Evolutionary conservation across 2,888 invertebrate species (phyloP), one percentile per base, ranked within the genome.

Genomic region (Platyscelio sp.): DNA sequence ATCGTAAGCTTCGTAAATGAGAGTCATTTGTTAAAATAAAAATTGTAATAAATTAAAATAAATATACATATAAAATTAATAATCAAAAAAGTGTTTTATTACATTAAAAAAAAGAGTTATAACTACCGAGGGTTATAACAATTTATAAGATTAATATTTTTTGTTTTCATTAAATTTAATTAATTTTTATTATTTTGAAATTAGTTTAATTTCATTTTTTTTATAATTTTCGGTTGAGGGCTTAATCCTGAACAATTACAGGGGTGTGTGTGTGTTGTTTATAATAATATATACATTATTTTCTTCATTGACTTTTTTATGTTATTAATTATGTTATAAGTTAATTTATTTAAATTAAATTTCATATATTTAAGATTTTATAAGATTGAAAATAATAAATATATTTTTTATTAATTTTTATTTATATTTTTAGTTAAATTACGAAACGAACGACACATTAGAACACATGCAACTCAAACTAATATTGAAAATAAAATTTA

Each of bases 341-440:
- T 11, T n/a, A n/a, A n/a, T 5, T 49, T 7, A 68, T 68, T 77
- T 58, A 60, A 92, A 33, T 85, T 76, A 58, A 58, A 76, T 91
- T 86, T 92, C 90, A n/a, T n/a, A n/a, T n/a, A n/a, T n/a, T n/a
- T n/a, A n/a, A n/a, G n/a, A n/a, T n/a, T n/a, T n/a, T 89, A 93
- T 94, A 87, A 89, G 87, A 46, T 91, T 76, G 92, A 93, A 60
- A 26, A 38, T 58, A 51, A 92, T 89, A 91, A 26, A 40, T 40
- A 22, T 2, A 61, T 40, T 61, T 92, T 63, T 85, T 83, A 38
- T 80, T 76, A 65, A 89, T 65, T 22, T 51, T 95, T 86, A 95
- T 96, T 88, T 97, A n/a, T n/a, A n/a, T n/a, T 97, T 96, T 95
- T 96, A 94, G 95, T 96, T 2, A 97, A 97, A 94, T 95, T 96